Evolutionary conservation across 1,140 invertebrate species (phyloP), one percentile per base, ranked within the genome.

Genomic region (Tenebrio molitor): DNA sequence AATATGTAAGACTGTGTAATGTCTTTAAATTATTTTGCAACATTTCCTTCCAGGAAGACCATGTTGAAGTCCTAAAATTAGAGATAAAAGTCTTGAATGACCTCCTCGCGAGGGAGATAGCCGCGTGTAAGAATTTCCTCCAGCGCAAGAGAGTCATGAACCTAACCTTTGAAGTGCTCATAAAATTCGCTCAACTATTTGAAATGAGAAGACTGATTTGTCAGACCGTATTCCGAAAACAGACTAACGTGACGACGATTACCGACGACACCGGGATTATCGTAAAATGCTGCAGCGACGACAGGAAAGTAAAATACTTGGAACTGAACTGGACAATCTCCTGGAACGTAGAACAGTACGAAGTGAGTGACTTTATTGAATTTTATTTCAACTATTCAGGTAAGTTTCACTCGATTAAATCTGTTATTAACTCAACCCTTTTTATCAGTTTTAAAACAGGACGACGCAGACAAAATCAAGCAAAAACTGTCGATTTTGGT

Each of bases 71-170:
- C 12, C 65, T 71, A 21, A 71, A 71, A 71, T 33, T 71, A 16
- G 69, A 71, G 12, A 46, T 71, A 7, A 41, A 42, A 1, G 8
- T 71, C 5, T 16, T 19, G 1, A 62, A 64, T 44, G 17, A 64
- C 0, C 14, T 29, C 1, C 21, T 64, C 7, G 3, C 41, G 7
- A 23, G 25, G 21, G 69, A 71, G 46, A 16, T 71, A n/a, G 21
- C 29, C 1, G 2, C 21, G 8, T 71, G 69, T 64, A 39, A 44
- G 8, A 71, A 71, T 21, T 71, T 71, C 23, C 33, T 71, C 1
- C 69, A 71, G 33, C 53, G 69, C 10, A 64, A 46, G n/a, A 64
- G 69, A 21, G 65, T 46, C 39, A 16, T 71, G 12, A 71, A 71
- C 36, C 34, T 63, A 14, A 46, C 62, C 1, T 71, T 71, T 12